Evolutionary conservation across 2,113 vertebrate genomes (phyloP), one percentile per base, ranked within the genome.

Genomic region (Notiomystis cincta): DNA sequence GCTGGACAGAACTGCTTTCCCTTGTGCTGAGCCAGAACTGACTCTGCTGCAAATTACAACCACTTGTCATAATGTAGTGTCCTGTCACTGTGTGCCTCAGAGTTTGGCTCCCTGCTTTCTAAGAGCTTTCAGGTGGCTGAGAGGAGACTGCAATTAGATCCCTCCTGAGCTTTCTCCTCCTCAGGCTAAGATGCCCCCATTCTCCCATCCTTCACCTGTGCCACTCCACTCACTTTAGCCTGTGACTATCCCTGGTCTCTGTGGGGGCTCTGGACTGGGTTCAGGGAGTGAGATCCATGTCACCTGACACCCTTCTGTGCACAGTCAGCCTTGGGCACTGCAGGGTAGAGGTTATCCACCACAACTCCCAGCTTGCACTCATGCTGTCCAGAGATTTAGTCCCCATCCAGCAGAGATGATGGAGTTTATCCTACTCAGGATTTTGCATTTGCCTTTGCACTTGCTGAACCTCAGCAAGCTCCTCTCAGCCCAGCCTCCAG

Each of bases 161-260:
- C 42, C 15, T 62, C 37, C 33, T 37, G 40, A 72, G 38, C 44
- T 12, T 65, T 53, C 64, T 72, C 28, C 58, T 71, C 25, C 81
- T 42, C 24, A 27, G 35, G 20, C 25, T 35, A 57, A 53, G 31
- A 25, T 37, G 30, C 20, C 37, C 62, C 40, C 30, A 2, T 13
- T 18, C 33, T n/a, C 9, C 27, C 31, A 48, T 6, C 69, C 53
- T 31, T 47, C 9, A 16, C n/a, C 10, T 0, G 0, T 5, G 42
- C 10, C 4, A 8, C 1, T 22, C 11, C 21, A 6, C n/a, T 54
- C 0, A 0, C 48, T 40, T 31, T 5, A 20, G 13, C 30, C 28
- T 31, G 33, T 12, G 37, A 57, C 11, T 3, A 62, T 5, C 31
- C 40, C n/a, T 70, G 44, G 30, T 21, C 53, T 47, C 47, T 0